Percentiles rank a stretch among this genome's conserved stretches.
phyloP scores from a whole-genome alignment of 2,888 invertebrate species.

The Torymus texanus region DNA sequence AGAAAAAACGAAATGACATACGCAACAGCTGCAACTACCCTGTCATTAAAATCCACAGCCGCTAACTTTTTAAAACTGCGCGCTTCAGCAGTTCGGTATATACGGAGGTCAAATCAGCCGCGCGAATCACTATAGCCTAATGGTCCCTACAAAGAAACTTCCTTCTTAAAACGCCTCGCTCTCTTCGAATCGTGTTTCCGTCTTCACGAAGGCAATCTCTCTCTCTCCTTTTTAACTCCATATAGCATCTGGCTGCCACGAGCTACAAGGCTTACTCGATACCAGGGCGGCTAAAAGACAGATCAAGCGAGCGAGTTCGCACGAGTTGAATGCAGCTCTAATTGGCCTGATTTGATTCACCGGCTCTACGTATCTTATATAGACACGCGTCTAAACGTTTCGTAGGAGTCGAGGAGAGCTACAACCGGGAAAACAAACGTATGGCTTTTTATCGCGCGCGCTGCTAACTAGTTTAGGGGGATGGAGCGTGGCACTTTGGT shows the following conservation, averaged over 20 bases:
- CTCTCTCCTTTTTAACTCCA: conserved; percentile 47
- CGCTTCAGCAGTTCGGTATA: too few relatives aligned
- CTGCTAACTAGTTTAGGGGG: too few relatives aligned
- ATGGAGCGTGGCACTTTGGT: too few relatives aligned
- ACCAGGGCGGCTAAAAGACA: background rate
- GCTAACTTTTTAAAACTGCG: too few relatives aligned
- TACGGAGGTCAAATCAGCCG: too few relatives aligned
- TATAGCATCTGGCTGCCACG: conserved; percentile 2
- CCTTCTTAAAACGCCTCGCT: background rate
- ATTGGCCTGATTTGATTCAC: conserved; percentile 73
- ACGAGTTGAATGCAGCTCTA: conserved; percentile 70
- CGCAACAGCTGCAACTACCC: too few relatives aligned
- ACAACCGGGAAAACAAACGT: conserved; percentile 30
- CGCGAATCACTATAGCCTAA: background rate
- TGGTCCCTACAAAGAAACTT: conserved; percentile 8
- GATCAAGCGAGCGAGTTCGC: conserved; percentile 46
- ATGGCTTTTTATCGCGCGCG: background rate
- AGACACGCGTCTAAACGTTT: too few relatives aligned
- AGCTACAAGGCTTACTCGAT: background rate
- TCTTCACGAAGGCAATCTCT: conserved; percentile 68
- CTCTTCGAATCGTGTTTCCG: conserved; percentile 64
- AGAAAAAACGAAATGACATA: too few relatives aligned
- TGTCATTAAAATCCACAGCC: too few relatives aligned
- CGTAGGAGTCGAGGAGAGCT: background rate
- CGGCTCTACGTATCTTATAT: background rate